Percentiles rank a stretch among this genome's conserved stretches.
Evolutionary conservation across 1,140 invertebrate species (phyloP).

Genomic region (Drosophila pruinosa): DNA sequence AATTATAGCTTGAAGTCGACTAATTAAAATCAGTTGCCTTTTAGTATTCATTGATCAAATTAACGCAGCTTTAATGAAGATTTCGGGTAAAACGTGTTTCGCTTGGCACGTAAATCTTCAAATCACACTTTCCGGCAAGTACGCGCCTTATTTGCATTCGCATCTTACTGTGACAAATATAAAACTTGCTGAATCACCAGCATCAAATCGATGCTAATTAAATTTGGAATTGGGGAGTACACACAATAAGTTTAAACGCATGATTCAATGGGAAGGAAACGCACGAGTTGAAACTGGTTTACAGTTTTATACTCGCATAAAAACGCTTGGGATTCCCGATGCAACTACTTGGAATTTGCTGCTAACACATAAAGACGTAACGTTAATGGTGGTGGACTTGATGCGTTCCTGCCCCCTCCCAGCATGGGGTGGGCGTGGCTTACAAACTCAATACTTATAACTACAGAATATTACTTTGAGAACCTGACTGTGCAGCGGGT

Average conservation of each 20-base stretch:
- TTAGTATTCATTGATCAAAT: slow-evolving; percentile 59
- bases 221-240: slow-evolving; percentile 41
- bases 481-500: slow-evolving; percentile 93
- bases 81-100: slow-evolving; percentile 54
- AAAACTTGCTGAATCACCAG: slow-evolving; percentile 58
- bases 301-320: not conserved
- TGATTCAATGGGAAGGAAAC: slow-evolving; percentile 50
- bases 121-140: slow-evolving; percentile 62
- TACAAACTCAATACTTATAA: slow-evolving; percentile 59
- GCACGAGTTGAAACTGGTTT: slow-evolving; percentile 48
- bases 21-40: slow-evolving; percentile 45
- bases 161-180: slow-evolving; percentile 41
- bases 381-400: slow-evolving; percentile 26
- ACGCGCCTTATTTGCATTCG: slow-evolving; percentile 34
- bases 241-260: slow-evolving; percentile 50
- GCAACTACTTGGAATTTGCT: slow-evolving; percentile 10
- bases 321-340: slow-evolving; percentile 52
- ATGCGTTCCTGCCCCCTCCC: slow-evolving; percentile 9
- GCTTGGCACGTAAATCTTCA: slow-evolving; percentile 39
- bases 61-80: slow-evolving; percentile 46
- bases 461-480: slow-evolving; percentile 85
- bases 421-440: slow-evolving; percentile 22
- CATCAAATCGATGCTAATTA: slow-evolving; percentile 53
- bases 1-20: slow-evolving; percentile 26
- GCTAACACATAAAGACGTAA: slow-evolving; percentile 26